Conservation (phyloP, 2,888 invertebrate species). For the Tigriopus californicus region DNA sequence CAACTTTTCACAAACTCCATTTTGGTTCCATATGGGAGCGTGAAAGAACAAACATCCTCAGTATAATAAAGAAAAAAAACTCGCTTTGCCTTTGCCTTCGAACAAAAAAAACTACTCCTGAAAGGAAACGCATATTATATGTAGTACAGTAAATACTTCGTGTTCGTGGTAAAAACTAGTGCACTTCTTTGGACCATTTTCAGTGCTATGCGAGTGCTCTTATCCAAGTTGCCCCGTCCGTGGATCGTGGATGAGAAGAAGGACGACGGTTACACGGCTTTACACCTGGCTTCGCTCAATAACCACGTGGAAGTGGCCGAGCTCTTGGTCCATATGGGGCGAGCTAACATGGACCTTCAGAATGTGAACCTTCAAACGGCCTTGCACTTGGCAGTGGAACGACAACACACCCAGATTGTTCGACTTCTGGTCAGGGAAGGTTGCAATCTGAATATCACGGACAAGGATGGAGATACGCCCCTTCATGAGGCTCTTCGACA, state of each 20-base stretch:
- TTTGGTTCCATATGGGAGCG: no score
- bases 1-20: no score
- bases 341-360: slow-evolving; percentile 83
- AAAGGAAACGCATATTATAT: no score
- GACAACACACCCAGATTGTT: slow-evolving; percentile 95
- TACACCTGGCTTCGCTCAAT: slow-evolving; percentile 85
- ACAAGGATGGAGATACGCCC: slow-evolving; percentile 86
- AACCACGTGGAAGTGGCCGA: slow-evolving; percentile 60
- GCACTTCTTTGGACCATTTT: no score
- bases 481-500: slow-evolving; percentile 77
- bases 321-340: slow-evolving; percentile 56
- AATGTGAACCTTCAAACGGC: slow-evolving; percentile 81
- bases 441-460: slow-evolving; percentile 82
- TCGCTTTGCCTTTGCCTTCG: no score
- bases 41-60: no score
- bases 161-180: no score
- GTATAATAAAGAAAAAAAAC: no score
- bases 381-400: slow-evolving; percentile 80
- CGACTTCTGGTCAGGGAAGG: slow-evolving; percentile 74
- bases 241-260: slow-evolving; percentile 99
- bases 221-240: slow-evolving; percentile 74
- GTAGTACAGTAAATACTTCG: no score
- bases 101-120: no score
- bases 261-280: slow-evolving; percentile 90
- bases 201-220: slow-evolving; percentile 87